A percentile compares a stretch with the other conserved stretches of the same genome.
phyloP scores from a whole-genome alignment of 2,888 invertebrate species.

The Plagodis dolabraria region DNA sequence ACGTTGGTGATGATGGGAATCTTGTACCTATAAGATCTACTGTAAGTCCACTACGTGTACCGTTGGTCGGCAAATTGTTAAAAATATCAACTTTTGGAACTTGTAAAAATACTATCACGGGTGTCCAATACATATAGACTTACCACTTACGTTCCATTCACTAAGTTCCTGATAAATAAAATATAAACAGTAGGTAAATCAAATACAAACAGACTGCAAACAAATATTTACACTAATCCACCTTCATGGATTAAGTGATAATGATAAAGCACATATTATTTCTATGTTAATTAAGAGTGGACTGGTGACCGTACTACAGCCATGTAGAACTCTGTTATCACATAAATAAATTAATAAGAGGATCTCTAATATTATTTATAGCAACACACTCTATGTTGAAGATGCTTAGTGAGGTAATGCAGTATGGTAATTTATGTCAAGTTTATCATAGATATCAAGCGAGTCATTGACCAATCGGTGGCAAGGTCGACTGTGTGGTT shows the following conservation, averaged over 20 bases:
- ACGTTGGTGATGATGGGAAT: constrained; percentile 89
- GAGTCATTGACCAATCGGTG: constrained; percentile 64
- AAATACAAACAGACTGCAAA: constrained; percentile 20
- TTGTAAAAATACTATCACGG: constrained; percentile 11
- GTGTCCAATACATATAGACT: not conserved
- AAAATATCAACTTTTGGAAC: constrained; percentile 4
- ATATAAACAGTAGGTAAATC: constrained; percentile 21
- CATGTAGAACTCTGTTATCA: constrained; percentile 31
- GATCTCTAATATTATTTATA: constrained; percentile 57
- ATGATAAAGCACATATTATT: constrained; percentile 6
- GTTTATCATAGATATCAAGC: constrained; percentile 76
- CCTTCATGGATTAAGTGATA: constrained; percentile 25
- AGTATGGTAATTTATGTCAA: constrained; percentile 74
- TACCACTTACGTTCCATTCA: constrained; percentile 1
- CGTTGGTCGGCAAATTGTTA: constrained; percentile 10
- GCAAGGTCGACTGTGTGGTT: constrained; percentile 55
- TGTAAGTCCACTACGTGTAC: constrained; percentile 73
- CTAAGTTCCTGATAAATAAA: constrained; percentile 10
- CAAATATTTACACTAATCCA: constrained; percentile 28
- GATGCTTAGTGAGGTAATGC: constrained; percentile 80
- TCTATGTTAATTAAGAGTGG: constrained; percentile 15
- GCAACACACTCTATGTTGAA: constrained; percentile 56
- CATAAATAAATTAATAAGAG: constrained; percentile 41
- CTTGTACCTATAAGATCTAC: constrained; percentile 83
- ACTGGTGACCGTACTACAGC: constrained; percentile 18